phyloP scores from a whole-genome alignment of 2,797 vertebrate genomes.

The Epinephelus malabaricus region DNA sequence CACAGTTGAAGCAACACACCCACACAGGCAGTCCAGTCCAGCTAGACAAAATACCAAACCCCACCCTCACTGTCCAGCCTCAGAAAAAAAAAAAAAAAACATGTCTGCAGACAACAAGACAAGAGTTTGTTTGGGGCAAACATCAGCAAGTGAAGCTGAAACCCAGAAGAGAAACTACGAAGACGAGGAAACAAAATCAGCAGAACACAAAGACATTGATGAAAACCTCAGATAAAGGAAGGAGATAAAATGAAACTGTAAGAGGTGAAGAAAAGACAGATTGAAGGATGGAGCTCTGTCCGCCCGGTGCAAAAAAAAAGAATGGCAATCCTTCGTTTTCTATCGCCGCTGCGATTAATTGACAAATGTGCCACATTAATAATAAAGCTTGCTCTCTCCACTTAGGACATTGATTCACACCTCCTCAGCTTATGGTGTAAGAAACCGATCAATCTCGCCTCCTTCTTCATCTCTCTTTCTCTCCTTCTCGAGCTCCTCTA shows the following conservation, averaged over 20 bases:
- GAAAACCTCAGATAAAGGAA: slow-evolving; percentile 41
- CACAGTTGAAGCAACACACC: slow-evolving; percentile 23
- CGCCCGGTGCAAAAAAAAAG: slow-evolving; percentile 29
- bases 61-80: slow-evolving; percentile 21
- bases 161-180: neutral
- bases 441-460: slow-evolving; percentile 78
- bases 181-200: slow-evolving; percentile 9
- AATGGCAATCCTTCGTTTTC: slow-evolving; percentile 67
- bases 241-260: slow-evolving; percentile 46
- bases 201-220: slow-evolving; percentile 40
- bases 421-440: slow-evolving; percentile 75
- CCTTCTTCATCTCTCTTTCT: slow-evolving; percentile 61
- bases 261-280: slow-evolving; percentile 29
- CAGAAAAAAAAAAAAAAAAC: slow-evolving; percentile 8
- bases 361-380: slow-evolving; percentile 80
- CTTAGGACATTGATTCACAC: slow-evolving; percentile 83
- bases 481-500: slow-evolving; percentile 69
- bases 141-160: neutral
- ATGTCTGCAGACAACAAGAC: neutral
- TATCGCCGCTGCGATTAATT: slow-evolving; percentile 73
- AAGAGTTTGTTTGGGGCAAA: slow-evolving; percentile 14
- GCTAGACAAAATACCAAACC: slow-evolving; percentile 37
- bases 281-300: slow-evolving; percentile 51
- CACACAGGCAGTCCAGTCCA: slow-evolving; percentile 35
- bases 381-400: slow-evolving; percentile 75